These are phyloP conservation scores for Pteromalus puparum DNA, from an alignment of 1,140 invertebrate species.

Conservation along the genomic window DNA sequence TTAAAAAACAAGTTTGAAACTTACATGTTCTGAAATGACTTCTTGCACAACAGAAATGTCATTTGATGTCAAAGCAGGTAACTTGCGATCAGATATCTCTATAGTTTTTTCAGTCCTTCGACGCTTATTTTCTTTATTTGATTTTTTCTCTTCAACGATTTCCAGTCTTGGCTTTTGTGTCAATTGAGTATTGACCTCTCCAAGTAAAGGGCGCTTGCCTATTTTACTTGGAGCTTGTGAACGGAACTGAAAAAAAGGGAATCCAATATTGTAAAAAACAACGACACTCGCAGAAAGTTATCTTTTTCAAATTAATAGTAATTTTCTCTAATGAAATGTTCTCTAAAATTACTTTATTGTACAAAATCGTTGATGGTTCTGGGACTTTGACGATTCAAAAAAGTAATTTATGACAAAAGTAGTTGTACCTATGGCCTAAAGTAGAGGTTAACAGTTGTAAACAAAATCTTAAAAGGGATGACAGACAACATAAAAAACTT, in stretches of 20 bases:
- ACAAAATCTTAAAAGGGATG: background rate
- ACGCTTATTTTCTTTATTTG: constrained; percentile 61
- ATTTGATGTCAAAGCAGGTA: constrained; percentile 64
- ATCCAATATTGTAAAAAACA: too few species aligned
- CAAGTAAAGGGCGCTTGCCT: constrained; percentile 71
- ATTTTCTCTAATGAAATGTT: background rate
- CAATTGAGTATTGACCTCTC: constrained; percentile 63
- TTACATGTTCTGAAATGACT: constrained; percentile 73
- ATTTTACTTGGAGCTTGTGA: constrained; percentile 78
- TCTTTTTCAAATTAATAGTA: background rate
- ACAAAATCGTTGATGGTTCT: background rate
- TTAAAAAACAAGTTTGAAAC: constrained; percentile 53
- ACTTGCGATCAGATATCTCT: constrained; percentile 65
- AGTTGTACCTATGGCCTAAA: background rate
- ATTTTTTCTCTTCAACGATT: constrained; percentile 48
- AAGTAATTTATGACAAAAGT: background rate
- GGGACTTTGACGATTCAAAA: background rate
- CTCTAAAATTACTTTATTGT: background rate
- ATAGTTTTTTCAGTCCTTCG: constrained; percentile 61
- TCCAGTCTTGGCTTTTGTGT: constrained; percentile 36
- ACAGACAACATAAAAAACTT: background rate
- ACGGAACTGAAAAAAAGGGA: constrained; percentile 66
- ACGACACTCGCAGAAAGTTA: too few species aligned
- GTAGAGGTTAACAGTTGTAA: constrained; percentile 9
- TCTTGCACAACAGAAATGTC: constrained; percentile 64